Evolutionary conservation across 2,113 vertebrate species (phyloP), one percentile per base, ranked within the genome.

Genomic region (Sula dactylatra): DNA sequence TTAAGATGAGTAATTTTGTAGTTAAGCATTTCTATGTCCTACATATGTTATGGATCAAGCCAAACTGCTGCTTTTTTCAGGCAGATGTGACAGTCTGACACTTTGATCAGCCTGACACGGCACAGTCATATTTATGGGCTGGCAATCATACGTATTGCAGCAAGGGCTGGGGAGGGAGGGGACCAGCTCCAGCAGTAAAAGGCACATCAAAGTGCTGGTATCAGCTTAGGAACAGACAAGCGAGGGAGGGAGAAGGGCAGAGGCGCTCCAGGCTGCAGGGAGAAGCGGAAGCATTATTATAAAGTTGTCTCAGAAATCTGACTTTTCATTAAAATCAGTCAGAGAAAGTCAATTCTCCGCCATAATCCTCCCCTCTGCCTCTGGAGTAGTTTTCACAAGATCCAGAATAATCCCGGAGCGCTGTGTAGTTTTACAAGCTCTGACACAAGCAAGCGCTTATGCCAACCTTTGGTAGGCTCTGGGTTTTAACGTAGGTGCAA

Each of bases 261-360:
- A 32, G n/a, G 26, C 19, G 93, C 97, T 92, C 20, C 42, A 45
- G 92, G 95, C 94, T 78, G 90, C 52, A 7, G 56, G 82, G 49
- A 79, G 92, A 82, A 91, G 38, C 74, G 74, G 88, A 92, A 96
- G 96, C 49, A 17, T 96, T 96, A 93, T 94, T 96, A 86, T 42
- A 94, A 64, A 4, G 24, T 91, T 94, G 87, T 96, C 96, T 97
- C 72, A 36, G 42, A 86, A 95, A 96, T 95, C 86, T 87, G 89
- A 91, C 87, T 98, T 97, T 97, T 97, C 95, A 98, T 98, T 97
- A 97, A 97, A 97, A 98, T 96, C 88, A 65, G 71, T 82, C 89
- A 18, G 80, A 95, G 71, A 69, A 97, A 97, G 94, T 97, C 94
- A 95, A 78, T 96, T 96, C 87, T 52, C 88, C 45, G 16, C 82